Conservation (phyloP, 1,140 invertebrate species). For the Goniozus legneri region DNA sequence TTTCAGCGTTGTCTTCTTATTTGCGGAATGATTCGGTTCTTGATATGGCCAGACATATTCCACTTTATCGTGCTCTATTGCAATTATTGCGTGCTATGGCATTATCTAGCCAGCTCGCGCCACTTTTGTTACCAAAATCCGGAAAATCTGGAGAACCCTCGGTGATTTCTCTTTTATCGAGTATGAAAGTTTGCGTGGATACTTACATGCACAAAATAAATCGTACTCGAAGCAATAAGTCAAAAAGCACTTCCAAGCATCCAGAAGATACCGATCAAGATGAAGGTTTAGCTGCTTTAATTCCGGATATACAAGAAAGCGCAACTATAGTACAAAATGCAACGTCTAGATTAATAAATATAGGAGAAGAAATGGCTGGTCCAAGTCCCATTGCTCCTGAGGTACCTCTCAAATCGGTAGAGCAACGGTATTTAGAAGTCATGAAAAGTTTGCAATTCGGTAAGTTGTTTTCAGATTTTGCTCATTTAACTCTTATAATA, state of each 20-base stretch:
- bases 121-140: constrained; percentile 62
- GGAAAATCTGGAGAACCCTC: constrained; percentile 51
- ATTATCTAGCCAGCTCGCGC: constrained; percentile 63
- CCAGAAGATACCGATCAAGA: constrained; percentile 75
- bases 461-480: constrained; percentile 52
- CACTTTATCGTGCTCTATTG: constrained; percentile 81
- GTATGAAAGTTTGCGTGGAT: constrained; percentile 88
- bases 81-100: constrained; percentile 78
- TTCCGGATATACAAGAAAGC: constrained; percentile 82
- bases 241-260: constrained; percentile 43
- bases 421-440: constrained; percentile 76
- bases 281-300: constrained; percentile 81
- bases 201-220: constrained; percentile 69
- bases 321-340: constrained; percentile 72
- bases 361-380: constrained; percentile 43
- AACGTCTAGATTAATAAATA: constrained; percentile 55
- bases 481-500: too few relatives aligned
- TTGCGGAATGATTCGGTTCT: constrained; percentile 92
- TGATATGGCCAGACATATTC: constrained; percentile 92
- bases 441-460: constrained; percentile 89
- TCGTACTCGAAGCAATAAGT: constrained; percentile 41
- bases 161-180: constrained; percentile 69
- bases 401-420: constrained; percentile 56
- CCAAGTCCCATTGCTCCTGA: constrained; percentile 49
- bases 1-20: constrained; percentile 87